A percentile compares a stretch with the other conserved stretches of the same genome.
Conservation (phyloP, 2,797 vertebrate species). For the Ambastaia sidthimunki region DNA sequence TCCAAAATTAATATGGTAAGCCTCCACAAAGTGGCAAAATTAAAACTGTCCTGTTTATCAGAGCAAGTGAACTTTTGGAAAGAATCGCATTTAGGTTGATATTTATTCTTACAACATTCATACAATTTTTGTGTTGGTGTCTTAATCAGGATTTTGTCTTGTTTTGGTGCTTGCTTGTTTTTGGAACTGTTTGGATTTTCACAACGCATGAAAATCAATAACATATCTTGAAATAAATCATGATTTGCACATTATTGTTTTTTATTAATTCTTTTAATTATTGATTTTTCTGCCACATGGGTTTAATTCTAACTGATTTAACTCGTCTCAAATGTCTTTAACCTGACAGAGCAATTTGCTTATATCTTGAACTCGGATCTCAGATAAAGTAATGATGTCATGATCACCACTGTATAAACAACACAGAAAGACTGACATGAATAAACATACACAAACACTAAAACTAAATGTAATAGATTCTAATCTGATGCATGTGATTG, state of each 20-base stretch:
- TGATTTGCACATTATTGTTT: not conserved
- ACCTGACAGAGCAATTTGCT: not conserved
- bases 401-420: constrained; percentile 9
- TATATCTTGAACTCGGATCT: not conserved
- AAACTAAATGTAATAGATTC: not conserved
- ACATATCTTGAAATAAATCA: not conserved
- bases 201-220: not conserved
- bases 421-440: constrained; percentile 23
- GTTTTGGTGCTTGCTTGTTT: not conserved
- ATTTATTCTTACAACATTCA: not conserved
- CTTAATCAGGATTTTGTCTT: not conserved
- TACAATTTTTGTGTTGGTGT: not conserved
- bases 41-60: constrained; percentile 38
- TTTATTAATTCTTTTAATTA: too few species aligned
- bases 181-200: not conserved
- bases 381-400: constrained; percentile 30
- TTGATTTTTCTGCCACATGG: not conserved
- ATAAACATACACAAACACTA: constrained; percentile 1
- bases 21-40: constrained; percentile 39
- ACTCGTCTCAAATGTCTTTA: constrained; percentile 3
- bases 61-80: constrained; percentile 6
- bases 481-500: not conserved
- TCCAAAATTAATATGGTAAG: constrained; percentile 47
- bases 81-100: not conserved
- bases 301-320: not conserved